Percentiles rank a stretch among this genome's conserved stretches.
Evolutionary conservation across 2,888 invertebrate genomes (phyloP).

Genomic region (Synergus itoensis): DNA sequence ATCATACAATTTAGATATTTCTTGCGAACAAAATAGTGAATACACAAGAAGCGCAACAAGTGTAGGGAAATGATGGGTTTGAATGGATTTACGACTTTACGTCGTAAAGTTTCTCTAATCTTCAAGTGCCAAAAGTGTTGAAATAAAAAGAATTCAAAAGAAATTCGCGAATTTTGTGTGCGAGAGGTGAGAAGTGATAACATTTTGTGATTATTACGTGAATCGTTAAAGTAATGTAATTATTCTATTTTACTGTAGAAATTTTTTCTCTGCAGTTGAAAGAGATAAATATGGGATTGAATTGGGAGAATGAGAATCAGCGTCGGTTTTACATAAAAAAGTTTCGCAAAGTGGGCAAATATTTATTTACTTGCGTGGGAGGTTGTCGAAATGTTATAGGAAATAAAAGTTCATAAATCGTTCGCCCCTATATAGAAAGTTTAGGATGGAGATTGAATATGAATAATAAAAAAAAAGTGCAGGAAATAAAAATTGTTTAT

Average conservation of each 20-base stretch:
- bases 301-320: background rate
- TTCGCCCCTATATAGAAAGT: background rate
- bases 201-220: slow-evolving; percentile 37
- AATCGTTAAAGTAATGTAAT: slow-evolving; percentile 30
- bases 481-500: background rate
- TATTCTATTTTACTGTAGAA: background rate
- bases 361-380: slow-evolving; percentile 1
- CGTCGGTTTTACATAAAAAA: background rate
- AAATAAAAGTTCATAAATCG: background rate
- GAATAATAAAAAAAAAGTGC: background rate
- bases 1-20: background rate
- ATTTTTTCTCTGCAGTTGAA: background rate
- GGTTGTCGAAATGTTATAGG: background rate
- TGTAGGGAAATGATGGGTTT: slow-evolving; percentile 6
- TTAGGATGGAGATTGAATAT: slow-evolving; percentile 1
- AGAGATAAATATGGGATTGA: background rate
- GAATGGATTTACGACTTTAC: slow-evolving; percentile 13
- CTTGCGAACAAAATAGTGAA: background rate
- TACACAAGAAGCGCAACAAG: slow-evolving; percentile 10
- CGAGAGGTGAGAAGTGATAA: slow-evolving; percentile 37
- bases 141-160: background rate
- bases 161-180: slow-evolving; percentile 24
- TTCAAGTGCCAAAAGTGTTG: slow-evolving; percentile 32
- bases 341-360: background rate
- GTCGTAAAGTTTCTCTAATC: slow-evolving; percentile 28